Percentiles rank a stretch among this genome's conserved stretches.
phyloP scores from a whole-genome alignment of 2,888 invertebrate genomes.

The Ephialtes manifestator region DNA sequence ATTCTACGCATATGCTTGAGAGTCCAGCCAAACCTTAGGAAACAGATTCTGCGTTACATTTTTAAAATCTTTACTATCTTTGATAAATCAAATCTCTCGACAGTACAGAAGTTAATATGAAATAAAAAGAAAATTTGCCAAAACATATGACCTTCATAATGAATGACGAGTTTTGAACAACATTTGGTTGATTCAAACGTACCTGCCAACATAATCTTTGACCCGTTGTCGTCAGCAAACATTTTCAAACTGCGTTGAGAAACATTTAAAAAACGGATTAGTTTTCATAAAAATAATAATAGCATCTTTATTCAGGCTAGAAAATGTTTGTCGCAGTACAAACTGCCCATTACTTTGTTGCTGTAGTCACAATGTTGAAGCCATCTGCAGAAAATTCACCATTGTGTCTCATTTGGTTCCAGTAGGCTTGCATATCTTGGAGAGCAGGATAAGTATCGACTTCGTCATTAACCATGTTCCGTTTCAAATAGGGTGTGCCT shows the following conservation, averaged over 20 bases:
- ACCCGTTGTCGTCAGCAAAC: background rate
- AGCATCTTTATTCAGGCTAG: background rate
- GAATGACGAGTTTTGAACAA: background rate
- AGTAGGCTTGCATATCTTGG: too few relatives aligned
- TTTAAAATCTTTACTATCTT: background rate
- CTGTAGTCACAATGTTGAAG: constrained; percentile 3
- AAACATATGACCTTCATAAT: background rate
- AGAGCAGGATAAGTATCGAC: too few relatives aligned
- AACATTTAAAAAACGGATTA: background rate
- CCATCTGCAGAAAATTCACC: background rate
- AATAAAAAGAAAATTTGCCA: background rate
- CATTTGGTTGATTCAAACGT: background rate
- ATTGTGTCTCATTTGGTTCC: too few relatives aligned
- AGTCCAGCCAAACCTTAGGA: background rate
- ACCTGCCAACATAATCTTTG: background rate
- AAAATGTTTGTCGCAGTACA: background rate
- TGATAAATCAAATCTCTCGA: background rate
- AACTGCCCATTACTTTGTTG: background rate
- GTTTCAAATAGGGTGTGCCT: too few relatives aligned
- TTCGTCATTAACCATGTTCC: too few relatives aligned
- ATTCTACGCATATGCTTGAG: background rate
- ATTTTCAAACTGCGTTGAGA: background rate
- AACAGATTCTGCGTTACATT: background rate
- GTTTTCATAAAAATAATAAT: background rate
- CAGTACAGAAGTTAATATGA: background rate